Base-by-base conservation (phyloP, 2,797 vertebrate species). In the Pempheris klunzingeri region DNA sequence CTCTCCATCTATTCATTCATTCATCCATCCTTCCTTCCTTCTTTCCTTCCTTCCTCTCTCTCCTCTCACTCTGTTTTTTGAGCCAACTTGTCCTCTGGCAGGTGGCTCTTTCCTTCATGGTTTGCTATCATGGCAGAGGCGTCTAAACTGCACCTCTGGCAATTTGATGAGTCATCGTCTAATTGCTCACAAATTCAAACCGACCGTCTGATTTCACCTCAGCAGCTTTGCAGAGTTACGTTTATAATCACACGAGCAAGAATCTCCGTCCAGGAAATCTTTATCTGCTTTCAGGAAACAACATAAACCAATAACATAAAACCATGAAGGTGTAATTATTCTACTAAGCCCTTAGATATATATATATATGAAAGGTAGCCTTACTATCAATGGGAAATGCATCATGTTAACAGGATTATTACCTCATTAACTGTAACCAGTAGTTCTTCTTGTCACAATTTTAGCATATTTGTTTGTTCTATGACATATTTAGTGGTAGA, bases 131-230 rank as follows among this genome's bases (percentile, higher is more conserved):
- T 62, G 43, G 60, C 74, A 13, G 34, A 12, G 36, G 36, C 39
- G 70, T 82, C 50, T 68, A 53, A 65, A 55, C 44, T 75, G 71
- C 63, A 78, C 86, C 83, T 81, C 66, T 83, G 78, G 76, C 71
- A 20, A 44, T 64, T 43, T 53, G 72, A 88, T 84, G 83, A 89
- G 74, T 92, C 86, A 82, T 49, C 3, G 2, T 82, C 53, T 84
- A 86, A 87, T 73, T 77, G 76, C 66, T 30, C 60, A 54, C 63
- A 81, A 64, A 68, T 80, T 83, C 62, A 78, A 75, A 69, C 4
- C 0, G 32, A 78, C 72, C 55, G 24, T 24, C 71, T 73, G 69
- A 76, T 74, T 86, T 81, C 9, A n/a, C 59, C 55, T 52, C 39
- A 14, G 41, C 63, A 55, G 57, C 68, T 55, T 26, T 49, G 41